phyloP scores from a whole-genome alignment of 2,113 vertebrate genomes.

The Rhabdornis inornatus region DNA sequence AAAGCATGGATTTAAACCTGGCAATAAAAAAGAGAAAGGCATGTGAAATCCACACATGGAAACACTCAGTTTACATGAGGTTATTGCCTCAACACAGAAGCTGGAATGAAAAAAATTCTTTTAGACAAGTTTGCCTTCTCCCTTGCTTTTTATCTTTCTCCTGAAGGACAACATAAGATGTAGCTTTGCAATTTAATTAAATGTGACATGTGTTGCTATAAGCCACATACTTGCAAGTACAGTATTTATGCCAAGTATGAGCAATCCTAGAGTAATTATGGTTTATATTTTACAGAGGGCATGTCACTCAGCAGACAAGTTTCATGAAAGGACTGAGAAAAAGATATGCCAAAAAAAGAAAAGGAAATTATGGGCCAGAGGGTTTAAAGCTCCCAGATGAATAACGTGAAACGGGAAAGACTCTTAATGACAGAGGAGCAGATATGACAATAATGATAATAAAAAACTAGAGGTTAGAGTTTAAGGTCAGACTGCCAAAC shows the following conservation, averaged over 20 bases:
- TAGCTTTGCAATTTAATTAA: slow-evolving; percentile 36
- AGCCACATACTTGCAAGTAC: slow-evolving; percentile 44
- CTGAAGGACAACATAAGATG: slow-evolving; percentile 52
- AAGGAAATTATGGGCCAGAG: slow-evolving; percentile 49
- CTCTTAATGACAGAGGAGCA: slow-evolving; percentile 46
- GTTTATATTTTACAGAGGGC: slow-evolving; percentile 49
- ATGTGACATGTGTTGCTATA: slow-evolving; percentile 56
- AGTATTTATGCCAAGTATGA: slow-evolving; percentile 63
- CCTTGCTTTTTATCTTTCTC: neutral
- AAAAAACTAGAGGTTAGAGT: slow-evolving; percentile 34
- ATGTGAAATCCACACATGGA: fast-evolving
- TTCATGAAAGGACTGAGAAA: slow-evolving; percentile 53
- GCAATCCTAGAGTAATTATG: slow-evolving; percentile 51
- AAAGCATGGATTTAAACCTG: neutral
- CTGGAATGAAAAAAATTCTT: slow-evolving; percentile 14
- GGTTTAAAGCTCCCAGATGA: slow-evolving; percentile 55
- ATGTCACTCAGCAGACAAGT: slow-evolving; percentile 46
- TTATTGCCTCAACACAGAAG: neutral
- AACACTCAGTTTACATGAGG: neutral
- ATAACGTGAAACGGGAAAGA: slow-evolving; percentile 31
- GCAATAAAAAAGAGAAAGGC: neutral
- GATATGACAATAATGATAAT: slow-evolving; percentile 38
- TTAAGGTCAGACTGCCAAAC: slow-evolving; percentile 48
- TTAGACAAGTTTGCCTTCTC: slow-evolving; percentile 28
- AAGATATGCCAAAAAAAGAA: slow-evolving; percentile 36